Evolutionary conservation across 2,888 invertebrate genomes (phyloP).

Genomic region (Drosophila neonasuta): DNA sequence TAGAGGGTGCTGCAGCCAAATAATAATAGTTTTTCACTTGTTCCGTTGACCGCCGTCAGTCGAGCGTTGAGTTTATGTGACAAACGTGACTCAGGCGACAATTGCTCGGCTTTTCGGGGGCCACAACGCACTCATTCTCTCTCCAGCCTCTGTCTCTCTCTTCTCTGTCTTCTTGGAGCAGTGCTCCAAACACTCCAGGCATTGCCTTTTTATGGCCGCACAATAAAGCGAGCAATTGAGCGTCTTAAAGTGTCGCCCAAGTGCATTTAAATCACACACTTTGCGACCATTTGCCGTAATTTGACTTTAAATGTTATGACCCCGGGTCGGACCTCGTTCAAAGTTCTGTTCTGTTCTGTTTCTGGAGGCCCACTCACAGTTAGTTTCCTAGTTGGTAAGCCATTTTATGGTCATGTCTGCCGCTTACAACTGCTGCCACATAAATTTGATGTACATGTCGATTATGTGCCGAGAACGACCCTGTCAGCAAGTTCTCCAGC

Average conservation of each 20-base stretch:
- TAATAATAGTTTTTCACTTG: constrained; percentile 77
- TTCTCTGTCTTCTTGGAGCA: background rate
- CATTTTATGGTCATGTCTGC: constrained; percentile 73
- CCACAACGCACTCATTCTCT: constrained; percentile 17
- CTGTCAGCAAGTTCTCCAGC: constrained; percentile 31
- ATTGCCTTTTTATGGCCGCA: constrained; percentile 72
- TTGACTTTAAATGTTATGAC: constrained; percentile 79
- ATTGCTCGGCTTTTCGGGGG: constrained; percentile 71
- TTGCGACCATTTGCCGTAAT: constrained; percentile 79
- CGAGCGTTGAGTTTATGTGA: constrained; percentile 75
- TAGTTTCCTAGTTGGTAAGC: constrained; percentile 68
- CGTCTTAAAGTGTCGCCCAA: constrained; percentile 78
- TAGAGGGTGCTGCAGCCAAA: constrained; percentile 66
- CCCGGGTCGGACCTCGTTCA: constrained; percentile 19
- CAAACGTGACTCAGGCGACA: constrained; percentile 78
- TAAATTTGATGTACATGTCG: constrained; percentile 77
- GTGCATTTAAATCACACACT: constrained; percentile 81
- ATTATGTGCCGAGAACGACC: constrained; percentile 65
- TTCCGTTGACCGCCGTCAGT: constrained; percentile 73
- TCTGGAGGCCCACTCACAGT: constrained; percentile 39
- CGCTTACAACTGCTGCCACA: constrained; percentile 61
- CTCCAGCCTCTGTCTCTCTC: background rate
- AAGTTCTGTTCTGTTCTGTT: background rate
- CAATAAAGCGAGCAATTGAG: constrained; percentile 78
- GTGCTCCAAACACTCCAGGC: constrained; percentile 26